Conservation (phyloP, 2,888 invertebrate species). For the Drosophila quinaria region DNA sequence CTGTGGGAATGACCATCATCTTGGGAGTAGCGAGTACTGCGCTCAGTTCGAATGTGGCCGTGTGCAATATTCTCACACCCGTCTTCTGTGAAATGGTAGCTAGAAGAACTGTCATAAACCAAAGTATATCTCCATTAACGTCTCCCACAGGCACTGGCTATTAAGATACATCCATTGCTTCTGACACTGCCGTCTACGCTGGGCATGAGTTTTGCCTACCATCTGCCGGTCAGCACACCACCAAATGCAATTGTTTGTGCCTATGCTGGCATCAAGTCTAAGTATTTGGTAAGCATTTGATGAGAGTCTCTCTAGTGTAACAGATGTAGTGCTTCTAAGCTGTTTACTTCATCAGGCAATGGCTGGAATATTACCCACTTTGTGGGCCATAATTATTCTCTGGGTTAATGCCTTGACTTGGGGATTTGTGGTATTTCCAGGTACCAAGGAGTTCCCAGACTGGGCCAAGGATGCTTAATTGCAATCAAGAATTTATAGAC, state of each 20-base stretch:
- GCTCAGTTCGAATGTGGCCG: constrained; percentile 93
- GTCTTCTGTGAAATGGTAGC: constrained; percentile 90
- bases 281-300: constrained; percentile 88
- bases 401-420: constrained; percentile 43
- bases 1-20: constrained; percentile 90
- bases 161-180: constrained; percentile 92
- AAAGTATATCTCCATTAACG: not conserved
- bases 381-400: constrained; percentile 28
- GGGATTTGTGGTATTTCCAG: constrained; percentile 55
- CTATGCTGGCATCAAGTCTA: constrained; percentile 91
- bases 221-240: constrained; percentile 96
- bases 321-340: not conserved
- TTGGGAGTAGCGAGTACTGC: constrained; percentile 91
- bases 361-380: constrained; percentile 59
- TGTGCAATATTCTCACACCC: constrained; percentile 93
- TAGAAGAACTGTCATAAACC: not conserved
- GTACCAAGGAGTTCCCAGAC: constrained; percentile 29
- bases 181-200: constrained; percentile 94
- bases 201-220: constrained; percentile 95
- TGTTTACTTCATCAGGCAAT: constrained; percentile 31
- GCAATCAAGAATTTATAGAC: not conserved
- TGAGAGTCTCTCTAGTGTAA: not conserved
- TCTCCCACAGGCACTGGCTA: constrained; percentile 87
- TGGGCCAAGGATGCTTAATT: constrained; percentile 34
- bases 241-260: constrained; percentile 96